A percentile compares a stretch with the other conserved stretches of the same genome.
Conservation (phyloP, 53 echinoderm and acorn worm species). For the Paracentrotus lividus region DNA sequence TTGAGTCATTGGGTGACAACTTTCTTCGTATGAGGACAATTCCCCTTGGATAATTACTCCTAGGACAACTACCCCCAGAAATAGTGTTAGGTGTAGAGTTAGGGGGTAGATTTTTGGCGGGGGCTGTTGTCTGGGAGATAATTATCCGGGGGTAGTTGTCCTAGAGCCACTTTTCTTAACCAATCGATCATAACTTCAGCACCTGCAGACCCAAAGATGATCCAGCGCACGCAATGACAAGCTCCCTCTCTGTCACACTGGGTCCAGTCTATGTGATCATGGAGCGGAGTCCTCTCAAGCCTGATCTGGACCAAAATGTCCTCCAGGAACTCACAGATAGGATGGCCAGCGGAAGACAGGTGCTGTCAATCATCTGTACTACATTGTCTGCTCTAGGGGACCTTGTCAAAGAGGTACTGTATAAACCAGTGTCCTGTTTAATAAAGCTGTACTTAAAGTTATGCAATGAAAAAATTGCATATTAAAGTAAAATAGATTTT, state of each 20-base stretch:
- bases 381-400: slow-evolving; percentile 10
- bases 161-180: too few species aligned
- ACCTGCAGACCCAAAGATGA: not conserved
- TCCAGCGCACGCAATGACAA: not conserved
- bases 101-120: too few species aligned
- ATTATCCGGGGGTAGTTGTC: too few species aligned
- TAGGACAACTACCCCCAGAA: too few species aligned
- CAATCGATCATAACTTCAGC: too few species aligned
- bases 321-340: not conserved
- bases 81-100: too few species aligned
- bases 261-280: slow-evolving; percentile 32
- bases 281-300: not conserved
- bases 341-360: not conserved
- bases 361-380: not conserved
- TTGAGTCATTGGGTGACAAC: too few species aligned
- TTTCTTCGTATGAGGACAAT: too few species aligned
- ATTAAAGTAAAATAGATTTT: too few species aligned
- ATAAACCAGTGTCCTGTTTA: not conserved
- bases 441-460: not conserved
- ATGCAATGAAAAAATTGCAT: too few species aligned
- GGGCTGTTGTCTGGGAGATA: too few species aligned
- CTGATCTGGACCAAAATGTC: not conserved
- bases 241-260: not conserved
- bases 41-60: too few species aligned
- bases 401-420: slow-evolving; percentile 46